Evolutionary conservation across 2,797 vertebrate genomes (phyloP).

Genomic region (Poecilia wingei): DNA sequence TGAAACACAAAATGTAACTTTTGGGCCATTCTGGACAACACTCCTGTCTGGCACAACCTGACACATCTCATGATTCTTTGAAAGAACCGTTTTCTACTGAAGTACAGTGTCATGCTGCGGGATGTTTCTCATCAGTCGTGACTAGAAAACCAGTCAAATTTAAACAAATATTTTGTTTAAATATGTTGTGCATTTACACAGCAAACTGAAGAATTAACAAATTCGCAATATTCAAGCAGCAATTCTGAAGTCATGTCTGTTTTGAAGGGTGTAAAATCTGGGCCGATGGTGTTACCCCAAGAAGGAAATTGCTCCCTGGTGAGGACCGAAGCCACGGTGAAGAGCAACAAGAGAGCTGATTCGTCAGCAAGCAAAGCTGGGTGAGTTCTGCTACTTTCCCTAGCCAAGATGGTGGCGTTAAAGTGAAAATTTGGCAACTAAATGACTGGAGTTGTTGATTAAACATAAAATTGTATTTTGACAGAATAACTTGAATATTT

Average conservation of each 20-base stretch:
- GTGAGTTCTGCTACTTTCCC: slow-evolving; percentile 63
- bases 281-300: slow-evolving; percentile 50
- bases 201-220: not conserved
- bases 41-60: not conserved
- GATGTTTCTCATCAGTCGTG: not conserved
- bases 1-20: not conserved
- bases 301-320: slow-evolving; percentile 75
- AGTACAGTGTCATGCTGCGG: not conserved
- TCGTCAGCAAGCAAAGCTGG: slow-evolving; percentile 54
- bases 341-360: slow-evolving; percentile 76
- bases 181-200: slow-evolving; percentile 28
- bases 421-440: not conserved
- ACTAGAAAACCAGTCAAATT: not conserved
- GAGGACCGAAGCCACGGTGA: slow-evolving; percentile 76
- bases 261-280: slow-evolving; percentile 71
- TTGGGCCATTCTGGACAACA: not conserved
- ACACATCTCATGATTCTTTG: not conserved
- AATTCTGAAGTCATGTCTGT: slow-evolving; percentile 10
- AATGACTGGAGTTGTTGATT: not conserved
- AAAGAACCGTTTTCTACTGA: not conserved
- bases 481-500: not conserved
- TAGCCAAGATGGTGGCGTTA: not conserved
- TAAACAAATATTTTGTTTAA: slow-evolving; percentile 12
- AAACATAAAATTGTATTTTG: not conserved
- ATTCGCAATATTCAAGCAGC: not conserved